phyloP scores from a whole-genome alignment of 2,113 vertebrate genomes.

The Hyaena hyaena region DNA sequence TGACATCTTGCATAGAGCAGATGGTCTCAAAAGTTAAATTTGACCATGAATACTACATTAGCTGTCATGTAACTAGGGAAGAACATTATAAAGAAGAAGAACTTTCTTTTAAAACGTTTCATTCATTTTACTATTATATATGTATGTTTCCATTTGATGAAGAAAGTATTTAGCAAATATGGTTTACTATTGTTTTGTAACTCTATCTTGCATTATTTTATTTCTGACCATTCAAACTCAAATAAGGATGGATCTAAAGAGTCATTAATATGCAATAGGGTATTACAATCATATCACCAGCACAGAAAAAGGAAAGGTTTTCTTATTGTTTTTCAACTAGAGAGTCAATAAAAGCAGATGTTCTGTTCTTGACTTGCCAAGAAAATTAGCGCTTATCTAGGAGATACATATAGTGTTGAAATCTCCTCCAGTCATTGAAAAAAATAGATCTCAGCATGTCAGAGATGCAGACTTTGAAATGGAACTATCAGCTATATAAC shows the following conservation, averaged over 20 bases:
- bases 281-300: constrained; percentile 42
- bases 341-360: constrained; percentile 76
- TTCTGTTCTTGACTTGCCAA: constrained; percentile 70
- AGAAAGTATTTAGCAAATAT: constrained; percentile 51
- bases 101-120: constrained; percentile 5
- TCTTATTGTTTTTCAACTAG: constrained; percentile 59
- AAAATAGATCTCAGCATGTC: constrained; percentile 61
- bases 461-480: background rate
- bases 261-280: background rate
- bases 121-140: constrained; percentile 41
- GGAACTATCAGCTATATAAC: background rate
- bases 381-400: constrained; percentile 75
- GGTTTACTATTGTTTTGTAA: constrained; percentile 58
- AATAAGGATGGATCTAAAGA: background rate
- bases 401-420: constrained; percentile 59
- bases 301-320: constrained; percentile 45
- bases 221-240: constrained; percentile 42
- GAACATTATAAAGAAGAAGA: constrained; percentile 42
- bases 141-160: constrained; percentile 41
- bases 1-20: constrained; percentile 72
- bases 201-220: background rate
- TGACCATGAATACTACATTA: constrained; percentile 67
- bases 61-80: background rate
- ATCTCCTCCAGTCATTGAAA: constrained; percentile 64
- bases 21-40: constrained; percentile 72